Percentiles rank a stretch among this genome's conserved stretches.
phyloP scores from a whole-genome alignment of 1,140 invertebrate genomes.

The Ceratitis capitata region DNA sequence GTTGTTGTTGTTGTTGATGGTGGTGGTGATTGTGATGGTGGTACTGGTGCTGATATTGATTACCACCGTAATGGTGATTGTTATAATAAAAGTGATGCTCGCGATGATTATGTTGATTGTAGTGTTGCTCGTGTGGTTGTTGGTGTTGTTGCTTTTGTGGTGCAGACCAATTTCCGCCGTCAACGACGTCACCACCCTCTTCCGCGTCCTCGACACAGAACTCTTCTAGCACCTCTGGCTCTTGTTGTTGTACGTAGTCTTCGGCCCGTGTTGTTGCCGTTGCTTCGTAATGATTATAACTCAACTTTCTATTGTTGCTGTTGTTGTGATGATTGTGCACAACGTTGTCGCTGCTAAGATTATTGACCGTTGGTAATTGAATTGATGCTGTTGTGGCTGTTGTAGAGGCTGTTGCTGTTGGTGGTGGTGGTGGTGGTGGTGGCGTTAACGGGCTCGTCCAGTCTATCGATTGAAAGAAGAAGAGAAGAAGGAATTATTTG shows the following conservation, averaged over 20 bases:
- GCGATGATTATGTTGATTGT: not conserved
- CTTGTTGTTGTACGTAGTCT: not conserved
- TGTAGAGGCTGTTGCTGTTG: conserved; percentile 46
- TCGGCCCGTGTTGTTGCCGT: not conserved
- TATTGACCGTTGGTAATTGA: not conserved
- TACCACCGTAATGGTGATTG: conserved; percentile 23
- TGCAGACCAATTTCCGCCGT: conserved; percentile 21
- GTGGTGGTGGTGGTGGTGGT: conserved; percentile 50
- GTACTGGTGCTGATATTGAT: not conserved
- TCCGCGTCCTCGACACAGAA: not conserved
- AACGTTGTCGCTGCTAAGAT: not conserved
- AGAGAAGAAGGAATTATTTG: not conserved
- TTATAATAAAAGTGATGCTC: conserved; percentile 17
- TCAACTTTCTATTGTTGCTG: conserved; percentile 35
- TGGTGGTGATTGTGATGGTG: conserved; percentile 32
- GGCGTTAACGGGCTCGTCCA: conserved; percentile 60
- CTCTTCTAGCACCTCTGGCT: not conserved
- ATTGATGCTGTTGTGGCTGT: conserved; percentile 22
- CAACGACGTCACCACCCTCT: not conserved
- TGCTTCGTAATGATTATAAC: not conserved
- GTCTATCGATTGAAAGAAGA: conserved; percentile 48
- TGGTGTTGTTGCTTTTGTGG: not conserved
- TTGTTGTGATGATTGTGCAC: conserved; percentile 14
- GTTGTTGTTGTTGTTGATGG: not conserved
- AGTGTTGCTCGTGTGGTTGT: too few relatives aligned